A percentile compares a stretch with the other conserved stretches of the same genome.
Evolutionary conservation across 2,888 invertebrate species (phyloP).

Genomic region (Heliconius ethilla): DNA sequence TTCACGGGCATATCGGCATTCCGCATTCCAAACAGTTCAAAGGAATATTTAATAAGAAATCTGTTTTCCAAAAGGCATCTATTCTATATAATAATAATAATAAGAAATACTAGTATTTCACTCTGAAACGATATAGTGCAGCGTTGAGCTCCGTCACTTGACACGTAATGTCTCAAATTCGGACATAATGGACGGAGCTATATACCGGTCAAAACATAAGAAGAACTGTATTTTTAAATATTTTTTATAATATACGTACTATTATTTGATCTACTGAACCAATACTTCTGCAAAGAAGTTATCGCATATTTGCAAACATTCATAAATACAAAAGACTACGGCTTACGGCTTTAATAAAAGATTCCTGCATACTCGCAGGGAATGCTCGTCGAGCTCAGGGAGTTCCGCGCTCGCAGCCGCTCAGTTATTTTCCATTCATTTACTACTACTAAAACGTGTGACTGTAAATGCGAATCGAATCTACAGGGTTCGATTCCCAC

Average conservation of each 20-base stretch:
- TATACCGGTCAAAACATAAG: no score
- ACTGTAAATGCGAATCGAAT: no score
- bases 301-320: constrained; percentile 9
- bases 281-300: not conserved
- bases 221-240: no score
- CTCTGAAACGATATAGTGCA: not conserved
- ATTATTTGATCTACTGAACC: not conserved
- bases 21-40: not conserved
- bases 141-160: not conserved
- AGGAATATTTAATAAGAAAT: not conserved
- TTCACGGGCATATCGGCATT: not conserved
- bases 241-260: no score
- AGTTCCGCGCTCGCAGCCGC: constrained; percentile 4
- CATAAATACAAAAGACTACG: constrained; percentile 13
- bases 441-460: no score
- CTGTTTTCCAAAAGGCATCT: not conserved
- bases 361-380: constrained; percentile 12
- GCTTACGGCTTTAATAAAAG: constrained; percentile 28
- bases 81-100: not conserved
- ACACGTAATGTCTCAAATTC: not conserved
- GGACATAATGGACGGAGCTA: not conserved
- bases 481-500: no score
- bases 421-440: constrained; percentile 21
- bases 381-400: constrained; percentile 18
- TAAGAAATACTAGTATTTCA: not conserved